Evolutionary conservation across 1,140 invertebrate genomes (phyloP), one percentile per base, ranked within the genome.

Genomic region (Hesperophylax magnus): DNA sequence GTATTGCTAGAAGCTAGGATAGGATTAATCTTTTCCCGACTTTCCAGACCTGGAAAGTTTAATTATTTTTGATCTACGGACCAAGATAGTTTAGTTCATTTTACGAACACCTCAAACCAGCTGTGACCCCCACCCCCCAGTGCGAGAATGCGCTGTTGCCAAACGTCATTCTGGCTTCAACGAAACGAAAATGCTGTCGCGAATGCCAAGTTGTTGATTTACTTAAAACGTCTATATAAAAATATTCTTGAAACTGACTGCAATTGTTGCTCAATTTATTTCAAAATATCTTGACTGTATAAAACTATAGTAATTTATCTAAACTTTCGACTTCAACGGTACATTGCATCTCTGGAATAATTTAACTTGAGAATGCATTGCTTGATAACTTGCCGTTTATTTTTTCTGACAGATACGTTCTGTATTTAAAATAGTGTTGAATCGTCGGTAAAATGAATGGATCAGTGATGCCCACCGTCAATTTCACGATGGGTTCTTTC

Each of bases 141-240:
- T 27, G 53, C 27, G 31, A 17, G 52, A 79, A 72, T 72, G 78
- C 78, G 78, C 67, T 79, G 78, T 79, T 79, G 78, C 78, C 78
- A 79, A 71, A 79, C 52, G 78, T 79, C 78, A 79, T 27, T 72
- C 11, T 47, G 22, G 77, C 17, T 39, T 79, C 61, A 17, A 22
- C 53, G 14, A 14, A 61, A 60, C 53, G 39, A 60, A 76, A 76
- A 76, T 76, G 77, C 63, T 79, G 78, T 71, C 69, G 67, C 34
- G 60, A 61, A 76, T 76, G 72, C 72, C 56, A 76, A 52, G 78
- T 79, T 79, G 78, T 79, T 79, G 78, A 79, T 79, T 72, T 60
- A 18, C 8, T 72, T 61, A 17, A 74, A 72, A 79, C 34, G 18
- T 74, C 18, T 54, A 39, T 78, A 34, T 9, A 47, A 47, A 47